These are phyloP conservation scores for Ceratothoa steindachneri DNA, from an alignment of 2,888 invertebrate species.

Conservation along the genomic window DNA sequence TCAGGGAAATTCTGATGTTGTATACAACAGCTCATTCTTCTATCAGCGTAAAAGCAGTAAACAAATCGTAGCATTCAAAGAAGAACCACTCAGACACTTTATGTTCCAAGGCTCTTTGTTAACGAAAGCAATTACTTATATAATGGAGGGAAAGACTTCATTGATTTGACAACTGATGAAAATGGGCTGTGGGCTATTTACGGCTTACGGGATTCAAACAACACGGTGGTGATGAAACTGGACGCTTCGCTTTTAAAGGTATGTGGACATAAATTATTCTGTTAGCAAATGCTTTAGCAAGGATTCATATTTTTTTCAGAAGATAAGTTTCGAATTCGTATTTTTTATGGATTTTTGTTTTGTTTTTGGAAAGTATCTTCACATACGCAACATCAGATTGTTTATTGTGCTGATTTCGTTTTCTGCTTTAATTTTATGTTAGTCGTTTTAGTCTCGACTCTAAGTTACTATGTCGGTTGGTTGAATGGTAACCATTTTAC, in stretches of 20 bases:
- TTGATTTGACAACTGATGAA: slow-evolving; percentile 93
- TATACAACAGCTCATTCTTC: slow-evolving; percentile 91
- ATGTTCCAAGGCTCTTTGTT: slow-evolving; percentile 51
- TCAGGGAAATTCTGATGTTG: slow-evolving; percentile 93
- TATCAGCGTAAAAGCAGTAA: slow-evolving; percentile 59
- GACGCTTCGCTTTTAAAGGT: slow-evolving; percentile 49
- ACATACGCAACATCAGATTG: too few relatives aligned
- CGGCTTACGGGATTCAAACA: slow-evolving; percentile 68
- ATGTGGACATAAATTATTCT: too few relatives aligned
- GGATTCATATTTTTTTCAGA: too few relatives aligned
- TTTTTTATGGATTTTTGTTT: too few relatives aligned
- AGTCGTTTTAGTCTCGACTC: too few relatives aligned
- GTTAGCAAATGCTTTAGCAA: too few relatives aligned
- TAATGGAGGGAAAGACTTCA: slow-evolving; percentile 64
- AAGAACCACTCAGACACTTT: slow-evolving; percentile 16
- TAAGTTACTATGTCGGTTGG: too few relatives aligned
- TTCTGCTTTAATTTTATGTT: too few relatives aligned
- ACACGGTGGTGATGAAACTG: slow-evolving; percentile 72
- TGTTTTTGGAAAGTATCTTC: too few relatives aligned
- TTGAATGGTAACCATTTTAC: too few relatives aligned
- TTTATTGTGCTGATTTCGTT: too few relatives aligned
- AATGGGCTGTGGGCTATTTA: slow-evolving; percentile 96
- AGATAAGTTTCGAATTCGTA: too few relatives aligned
- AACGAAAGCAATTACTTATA: slow-evolving; percentile 65
- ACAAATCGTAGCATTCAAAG: slow-evolving; percentile 31